phyloP scores from a whole-genome alignment of 2,113 vertebrate species.

The Motacilla alba region DNA sequence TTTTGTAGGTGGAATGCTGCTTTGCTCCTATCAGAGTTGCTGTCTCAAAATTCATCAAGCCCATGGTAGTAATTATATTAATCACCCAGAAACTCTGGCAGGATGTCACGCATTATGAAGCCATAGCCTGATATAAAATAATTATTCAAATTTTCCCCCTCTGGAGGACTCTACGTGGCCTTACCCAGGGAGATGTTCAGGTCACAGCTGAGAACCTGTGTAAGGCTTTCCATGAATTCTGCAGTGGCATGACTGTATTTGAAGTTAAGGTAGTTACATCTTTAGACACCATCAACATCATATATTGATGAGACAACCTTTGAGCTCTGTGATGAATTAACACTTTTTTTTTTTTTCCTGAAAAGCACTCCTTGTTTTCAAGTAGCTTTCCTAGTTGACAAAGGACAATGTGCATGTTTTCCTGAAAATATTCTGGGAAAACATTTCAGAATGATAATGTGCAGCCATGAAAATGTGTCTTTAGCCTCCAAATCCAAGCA shows the following conservation, averaged over 20 bases:
- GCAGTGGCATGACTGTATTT: background rate
- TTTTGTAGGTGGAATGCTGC: background rate
- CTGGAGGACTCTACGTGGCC: background rate
- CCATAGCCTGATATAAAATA: background rate
- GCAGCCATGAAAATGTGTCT: background rate
- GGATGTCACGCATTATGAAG: background rate
- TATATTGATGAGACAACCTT: background rate
- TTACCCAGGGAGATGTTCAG: background rate
- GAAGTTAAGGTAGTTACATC: background rate
- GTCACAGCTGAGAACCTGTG: background rate
- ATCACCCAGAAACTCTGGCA: background rate
- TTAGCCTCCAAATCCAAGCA: background rate
- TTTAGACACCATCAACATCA: background rate
- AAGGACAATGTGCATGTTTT: background rate
- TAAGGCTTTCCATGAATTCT: background rate
- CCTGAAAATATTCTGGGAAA: background rate
- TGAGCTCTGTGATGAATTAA: background rate
- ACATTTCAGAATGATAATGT: background rate
- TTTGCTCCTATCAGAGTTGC: background rate
- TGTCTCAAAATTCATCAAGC: conserved; percentile 5
- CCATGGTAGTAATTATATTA: background rate
- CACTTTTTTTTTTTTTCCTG: background rate
- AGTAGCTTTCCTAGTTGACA: background rate
- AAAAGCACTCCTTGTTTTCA: background rate
- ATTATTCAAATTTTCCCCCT: background rate